Percentiles rank a stretch among this genome's conserved stretches.
Conservation (phyloP, 1,140 invertebrate genomes). For the Latrodectus geometricus region DNA sequence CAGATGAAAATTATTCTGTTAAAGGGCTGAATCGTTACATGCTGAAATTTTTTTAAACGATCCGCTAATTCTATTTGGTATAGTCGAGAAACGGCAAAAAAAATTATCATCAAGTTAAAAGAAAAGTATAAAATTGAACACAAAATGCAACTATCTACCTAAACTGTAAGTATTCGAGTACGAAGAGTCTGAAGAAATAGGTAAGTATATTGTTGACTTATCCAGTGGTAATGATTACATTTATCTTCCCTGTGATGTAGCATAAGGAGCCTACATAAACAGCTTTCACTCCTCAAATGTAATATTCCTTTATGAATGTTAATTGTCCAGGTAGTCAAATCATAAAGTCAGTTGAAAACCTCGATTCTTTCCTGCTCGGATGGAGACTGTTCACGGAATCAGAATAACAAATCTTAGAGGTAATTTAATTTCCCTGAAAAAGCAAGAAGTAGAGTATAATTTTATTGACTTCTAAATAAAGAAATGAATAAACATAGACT, state of each 20-base stretch:
- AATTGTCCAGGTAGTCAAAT: too few species aligned
- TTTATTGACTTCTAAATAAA: too few species aligned
- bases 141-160: slow-evolving; percentile 10
- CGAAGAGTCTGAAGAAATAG: slow-evolving; percentile 15
- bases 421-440: too few species aligned
- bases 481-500: too few species aligned
- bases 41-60: slow-evolving; percentile 16
- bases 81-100: slow-evolving; percentile 1
- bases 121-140: slow-evolving; percentile 16
- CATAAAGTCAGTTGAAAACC: too few species aligned
- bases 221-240: slow-evolving; percentile 6
- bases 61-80: slow-evolving; percentile 22
- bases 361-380: too few species aligned
- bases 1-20: slow-evolving; percentile 17
- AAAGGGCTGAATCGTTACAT: slow-evolving; percentile 15
- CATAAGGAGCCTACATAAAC: slow-evolving; percentile 6
- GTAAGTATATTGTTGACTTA: slow-evolving; percentile 31
- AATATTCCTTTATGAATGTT: slow-evolving; percentile 3
- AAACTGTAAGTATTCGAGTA: slow-evolving; percentile 43
- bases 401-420: too few species aligned
- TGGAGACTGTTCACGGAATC: too few species aligned
- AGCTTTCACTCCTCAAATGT: background rate
- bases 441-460: too few species aligned
- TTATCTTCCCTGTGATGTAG: slow-evolving; percentile 31
- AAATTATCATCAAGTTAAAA: slow-evolving; percentile 23